A percentile compares a stretch with the other conserved stretches of the same genome.
phyloP scores from a whole-genome alignment of 2,797 vertebrate genomes.

The Hipposideros larvatus region DNA sequence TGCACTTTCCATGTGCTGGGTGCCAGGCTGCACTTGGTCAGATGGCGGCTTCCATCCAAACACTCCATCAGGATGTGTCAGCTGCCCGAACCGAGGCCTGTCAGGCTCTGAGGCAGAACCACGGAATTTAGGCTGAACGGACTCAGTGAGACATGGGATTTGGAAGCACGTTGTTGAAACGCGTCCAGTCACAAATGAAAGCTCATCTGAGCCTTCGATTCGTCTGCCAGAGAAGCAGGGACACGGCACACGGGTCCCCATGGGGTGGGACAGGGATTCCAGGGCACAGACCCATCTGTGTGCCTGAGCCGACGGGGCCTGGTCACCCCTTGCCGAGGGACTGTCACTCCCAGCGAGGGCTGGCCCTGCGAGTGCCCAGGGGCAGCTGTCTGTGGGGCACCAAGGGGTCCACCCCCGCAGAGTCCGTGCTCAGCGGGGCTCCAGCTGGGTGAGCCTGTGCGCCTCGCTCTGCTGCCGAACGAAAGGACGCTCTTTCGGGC shows the following conservation, averaged over 20 bases:
- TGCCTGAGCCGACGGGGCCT: rapidly evolving
- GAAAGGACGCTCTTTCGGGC: background rate
- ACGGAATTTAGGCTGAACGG: background rate
- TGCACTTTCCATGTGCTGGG: background rate
- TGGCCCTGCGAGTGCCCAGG: rapidly evolving
- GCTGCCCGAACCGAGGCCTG: background rate
- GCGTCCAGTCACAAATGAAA: slow-evolving; percentile 42
- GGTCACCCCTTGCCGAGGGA: background rate
- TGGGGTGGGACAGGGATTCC: background rate
- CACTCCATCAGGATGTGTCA: background rate
- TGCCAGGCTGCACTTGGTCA: background rate
- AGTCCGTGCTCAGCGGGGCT: rapidly evolving
- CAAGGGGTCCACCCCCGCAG: too few relatives aligned
- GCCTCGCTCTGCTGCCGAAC: background rate
- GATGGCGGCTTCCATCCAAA: slow-evolving; percentile 1
- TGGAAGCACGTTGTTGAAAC: slow-evolving; percentile 25
- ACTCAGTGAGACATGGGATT: slow-evolving; percentile 45
- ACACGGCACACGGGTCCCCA: rapidly evolving
- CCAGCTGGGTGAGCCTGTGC: background rate
- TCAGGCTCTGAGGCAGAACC: background rate
- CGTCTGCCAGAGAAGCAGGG: background rate
- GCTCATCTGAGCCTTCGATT: background rate
- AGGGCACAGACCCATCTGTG: background rate
- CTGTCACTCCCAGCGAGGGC: rapidly evolving
- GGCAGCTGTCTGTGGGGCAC: rapidly evolving